Conservation (phyloP, 2,797 vertebrate species). For the Platalea minor region DNA sequence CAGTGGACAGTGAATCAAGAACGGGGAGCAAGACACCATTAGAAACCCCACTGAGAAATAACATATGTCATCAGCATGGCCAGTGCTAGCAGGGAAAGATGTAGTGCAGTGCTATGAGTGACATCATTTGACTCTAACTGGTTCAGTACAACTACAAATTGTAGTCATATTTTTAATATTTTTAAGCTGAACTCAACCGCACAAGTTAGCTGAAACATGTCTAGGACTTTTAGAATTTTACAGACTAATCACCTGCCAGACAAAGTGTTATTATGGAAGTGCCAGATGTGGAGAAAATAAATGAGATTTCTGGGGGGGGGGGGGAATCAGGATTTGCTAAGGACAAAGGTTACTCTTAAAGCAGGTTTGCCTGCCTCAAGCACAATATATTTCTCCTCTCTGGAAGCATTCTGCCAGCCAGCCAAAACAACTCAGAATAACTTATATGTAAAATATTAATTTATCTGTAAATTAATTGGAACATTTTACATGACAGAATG, state of each 20-base stretch:
- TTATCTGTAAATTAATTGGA: not conserved
- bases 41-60: not conserved
- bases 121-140: not conserved
- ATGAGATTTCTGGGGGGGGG: not conserved
- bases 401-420: not conserved
- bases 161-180: constrained; percentile 17
- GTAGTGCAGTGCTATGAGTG: not conserved
- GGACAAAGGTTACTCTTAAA: constrained; percentile 15
- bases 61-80: not conserved
- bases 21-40: not conserved
- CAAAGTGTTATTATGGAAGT: constrained; percentile 20
- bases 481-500: not conserved
- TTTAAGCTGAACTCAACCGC: not conserved
- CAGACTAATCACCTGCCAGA: not conserved
- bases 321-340: not conserved
- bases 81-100: not conserved
- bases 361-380: not conserved
- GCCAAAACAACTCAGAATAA: not conserved
- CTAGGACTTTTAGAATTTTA: not conserved
- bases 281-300: constrained; percentile 43
- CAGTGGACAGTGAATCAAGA: not conserved
- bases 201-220: constrained; percentile 8
- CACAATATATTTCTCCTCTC: not conserved
- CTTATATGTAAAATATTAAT: not conserved
- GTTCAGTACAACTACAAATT: not conserved